Percentiles rank a stretch among this genome's conserved stretches.
Conservation (phyloP, 2,888 invertebrate species). For the Papilio demoleus region DNA sequence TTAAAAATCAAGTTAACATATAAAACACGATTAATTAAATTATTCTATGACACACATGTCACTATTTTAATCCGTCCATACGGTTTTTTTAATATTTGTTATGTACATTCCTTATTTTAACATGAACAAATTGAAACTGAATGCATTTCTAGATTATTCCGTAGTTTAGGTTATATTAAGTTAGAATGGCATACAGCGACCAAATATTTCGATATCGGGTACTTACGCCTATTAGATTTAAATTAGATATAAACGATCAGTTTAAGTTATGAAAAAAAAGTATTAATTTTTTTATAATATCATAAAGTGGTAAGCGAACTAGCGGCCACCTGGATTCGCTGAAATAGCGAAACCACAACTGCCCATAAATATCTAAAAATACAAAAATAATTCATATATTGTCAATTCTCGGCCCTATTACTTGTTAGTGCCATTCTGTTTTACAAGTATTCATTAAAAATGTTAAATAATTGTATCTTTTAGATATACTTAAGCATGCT, state of each 20-base stretch:
- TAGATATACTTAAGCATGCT: neutral
- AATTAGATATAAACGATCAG: slow-evolving; percentile 4
- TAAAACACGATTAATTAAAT: no score
- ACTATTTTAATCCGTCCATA: no score
- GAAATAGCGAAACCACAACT: no score
- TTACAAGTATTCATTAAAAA: neutral
- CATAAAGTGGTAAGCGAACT: no score
- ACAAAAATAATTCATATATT: no score
- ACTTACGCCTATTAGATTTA: slow-evolving; percentile 31
- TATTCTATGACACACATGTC: no score
- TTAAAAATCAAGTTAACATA: no score
- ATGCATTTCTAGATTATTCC: slow-evolving; percentile 46
- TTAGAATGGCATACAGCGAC: slow-evolving; percentile 67
- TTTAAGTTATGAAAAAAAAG: neutral
- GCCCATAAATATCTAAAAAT: no score
- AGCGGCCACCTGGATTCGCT: no score
- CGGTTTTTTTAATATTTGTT: no score
- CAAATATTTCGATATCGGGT: slow-evolving; percentile 61
- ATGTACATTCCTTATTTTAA: neutral
- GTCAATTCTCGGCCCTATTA: neutral
- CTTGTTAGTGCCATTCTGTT: slow-evolving; percentile 25
- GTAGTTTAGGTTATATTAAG: slow-evolving; percentile 36
- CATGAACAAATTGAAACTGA: slow-evolving; percentile 37
- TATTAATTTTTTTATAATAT: no score
- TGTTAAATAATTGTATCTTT: neutral